Base-by-base conservation (phyloP, 2,797 vertebrate genomes). In the Monodelphis domestica region DNA sequence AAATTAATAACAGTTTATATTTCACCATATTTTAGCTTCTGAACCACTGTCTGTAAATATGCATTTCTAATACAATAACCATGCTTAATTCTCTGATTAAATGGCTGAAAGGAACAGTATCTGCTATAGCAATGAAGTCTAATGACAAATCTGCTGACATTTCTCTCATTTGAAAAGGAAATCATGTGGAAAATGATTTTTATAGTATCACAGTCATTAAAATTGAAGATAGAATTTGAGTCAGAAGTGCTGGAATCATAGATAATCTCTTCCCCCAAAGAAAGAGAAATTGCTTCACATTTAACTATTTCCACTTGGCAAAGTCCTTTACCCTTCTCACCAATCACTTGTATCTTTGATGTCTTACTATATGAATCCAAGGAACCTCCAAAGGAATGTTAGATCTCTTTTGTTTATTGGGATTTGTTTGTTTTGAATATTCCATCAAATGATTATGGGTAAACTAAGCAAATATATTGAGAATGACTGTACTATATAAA, bases 171-270 rank as follows among this genome's bases (percentile, higher is more conserved):
- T 57, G 94, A 93, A 96, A 97, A 92, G 91, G 30, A 90, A 96
- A 95, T 90, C 53, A 89, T 33, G 2, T 89, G 94, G 93, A 97
- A 96, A 95, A 96, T 52, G 91, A 95, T 96, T 96, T 93, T 89
- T 54, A 50, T 33, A 91, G 78, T 78, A 93, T 94, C 93, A 55
- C 54, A 95, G 95, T 93, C 95, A 98, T 78, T 96, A 96, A 97
- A 92, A 97, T 88, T 54, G 88, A 95, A 70, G 91, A 92, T 0
- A 33, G 63, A 91, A 93, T 92, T 93, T 95, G 93, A 97, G 54
- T 57, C 94, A 91, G 54, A 91, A 57, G 30, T 95, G 70, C 90
- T 4, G 57, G 56, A 96, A 54, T 0, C 92, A 93, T 93, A n/a
- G 57, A 4, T 87, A 88, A 56, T 87, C 90, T 92, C n/a, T 45